phyloP scores from a whole-genome alignment of 2,113 vertebrate species.

The Otolemur garnettii region DNA sequence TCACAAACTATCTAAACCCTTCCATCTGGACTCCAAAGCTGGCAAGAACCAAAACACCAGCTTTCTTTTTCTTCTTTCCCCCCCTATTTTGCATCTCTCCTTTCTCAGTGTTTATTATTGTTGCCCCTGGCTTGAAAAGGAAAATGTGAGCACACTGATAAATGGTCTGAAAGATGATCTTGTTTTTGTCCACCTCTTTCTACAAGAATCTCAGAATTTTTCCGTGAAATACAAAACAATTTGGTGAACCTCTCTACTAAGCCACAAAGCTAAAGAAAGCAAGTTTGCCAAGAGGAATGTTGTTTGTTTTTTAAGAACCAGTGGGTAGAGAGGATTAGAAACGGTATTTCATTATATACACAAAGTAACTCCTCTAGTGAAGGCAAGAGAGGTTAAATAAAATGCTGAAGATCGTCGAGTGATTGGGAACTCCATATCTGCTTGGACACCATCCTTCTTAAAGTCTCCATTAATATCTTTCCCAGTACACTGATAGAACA shows the following conservation, averaged over 20 bases:
- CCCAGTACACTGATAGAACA: not conserved
- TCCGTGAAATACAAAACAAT: slow-evolving; percentile 35
- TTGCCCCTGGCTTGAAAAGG: slow-evolving; percentile 59
- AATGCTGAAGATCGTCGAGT: not conserved
- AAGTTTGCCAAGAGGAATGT: not conserved
- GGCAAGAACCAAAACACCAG: not conserved
- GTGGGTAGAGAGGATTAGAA: not conserved
- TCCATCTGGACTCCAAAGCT: slow-evolving; percentile 51
- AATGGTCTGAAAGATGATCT: slow-evolving; percentile 42
- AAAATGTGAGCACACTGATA: slow-evolving; percentile 67
- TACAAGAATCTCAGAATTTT: slow-evolving; percentile 26
- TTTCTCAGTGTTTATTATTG: slow-evolving; percentile 54
- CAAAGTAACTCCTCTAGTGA: not conserved
- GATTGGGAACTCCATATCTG: not conserved
- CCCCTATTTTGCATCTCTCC: slow-evolving; percentile 50
- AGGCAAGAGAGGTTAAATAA: not conserved
- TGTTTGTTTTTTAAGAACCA: not conserved
- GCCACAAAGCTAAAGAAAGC: not conserved
- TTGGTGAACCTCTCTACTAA: slow-evolving; percentile 50
- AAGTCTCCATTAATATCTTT: not conserved
- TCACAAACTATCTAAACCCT: slow-evolving; percentile 22
- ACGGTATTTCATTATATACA: not conserved
- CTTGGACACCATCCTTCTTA: not conserved
- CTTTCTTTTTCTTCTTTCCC: not conserved
- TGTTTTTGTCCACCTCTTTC: slow-evolving; percentile 12